Base-by-base conservation (phyloP, 2,113 vertebrate species). In the Ciconia stormi region DNA sequence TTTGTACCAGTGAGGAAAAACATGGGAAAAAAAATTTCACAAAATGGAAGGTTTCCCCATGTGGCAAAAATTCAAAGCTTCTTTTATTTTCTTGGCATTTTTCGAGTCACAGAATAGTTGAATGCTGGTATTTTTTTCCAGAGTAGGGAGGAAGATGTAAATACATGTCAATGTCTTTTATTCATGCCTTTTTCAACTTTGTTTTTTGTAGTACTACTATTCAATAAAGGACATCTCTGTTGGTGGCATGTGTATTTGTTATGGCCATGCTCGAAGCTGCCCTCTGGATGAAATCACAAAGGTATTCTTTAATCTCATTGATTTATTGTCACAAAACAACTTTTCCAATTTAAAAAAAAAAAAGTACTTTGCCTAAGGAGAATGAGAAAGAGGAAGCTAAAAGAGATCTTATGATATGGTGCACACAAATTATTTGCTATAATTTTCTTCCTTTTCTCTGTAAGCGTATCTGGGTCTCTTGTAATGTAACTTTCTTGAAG, bases 161-260 rank as follows among this genome's bases (percentile, higher is more conserved):
- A 83, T 74, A 17, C 6, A 16, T 36, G 4, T 22, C 19, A 52
- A 61, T 38, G 2, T 82, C 12, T 83, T 66, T 46, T 79, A 61
- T 71, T 95, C 23, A 62, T 65, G 19, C 5, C 18, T 50, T 86
- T 79, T 85, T 32, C 59, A 66, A 70, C 15, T 90, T 87, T 55
- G 2, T 34, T 90, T 95, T 96, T 92, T 76, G 34, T 94, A 99
- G 99, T 99, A 99, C 95, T 99, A 98, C 94, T 99, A 99, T 91
- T 99, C 99, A 90, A 97, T 99, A 97, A 99, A 99, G 96, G 99
- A 99, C 89, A 98, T 99, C 74, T 99, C 99, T 19, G 97, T 99
- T 72, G 99, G 99, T 16, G 99, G 99, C 36, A 99, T 99, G 99
- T 99, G 99, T 38, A 99, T 99, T 97, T 99, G 99, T 91, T 98